Base-by-base conservation (phyloP, 2,113 vertebrate genomes). In the Pyrgilauda ruficollis region DNA sequence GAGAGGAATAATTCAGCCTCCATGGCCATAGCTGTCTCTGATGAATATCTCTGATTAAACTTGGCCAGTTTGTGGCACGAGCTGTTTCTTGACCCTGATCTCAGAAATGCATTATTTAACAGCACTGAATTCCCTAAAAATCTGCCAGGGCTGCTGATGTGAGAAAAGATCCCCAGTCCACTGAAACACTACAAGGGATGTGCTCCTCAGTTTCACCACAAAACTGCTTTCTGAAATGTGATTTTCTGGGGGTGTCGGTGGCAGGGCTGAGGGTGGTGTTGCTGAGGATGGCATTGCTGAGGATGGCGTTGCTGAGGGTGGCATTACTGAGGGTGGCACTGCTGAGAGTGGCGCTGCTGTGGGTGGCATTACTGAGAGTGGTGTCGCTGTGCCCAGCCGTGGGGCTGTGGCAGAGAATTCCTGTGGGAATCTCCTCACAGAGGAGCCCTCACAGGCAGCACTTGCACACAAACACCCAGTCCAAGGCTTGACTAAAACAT, bases 161-260 rank as follows among this genome's bases (percentile, higher is more conserved):
- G 7, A 78, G 28, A 28, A 64, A 66, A 58, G 53, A 15, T 17
- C 49, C 28, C 10, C 33, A 15, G 2, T 9, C 22, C 28, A 6
- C 2, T 0, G 0, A 14, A 67, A 27, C 2, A 0, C 21, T 22
- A 2, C 3, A 5, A 13, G 1, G 2, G 47, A 12, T 3, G 11
- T 61, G 4, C 19, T 67, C 13, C 77, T 72, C 14, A 1, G 47
- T 41, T 75, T 47, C n/a, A 12, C 44, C 23, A 10, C 18, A 19
- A 11, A 64, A 50, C 7, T 21, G 1, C 16, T 59, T 31, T 37
- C 21, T 31, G 31, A 59, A 67, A 31, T 18, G 10, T 2, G 1
- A 0, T 35, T 61, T 31, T 21, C 28, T 0, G 0, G 24, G 18
- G 4, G 7, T 43, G 55, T 44, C 0, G 0, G 7, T 6, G 30